phyloP scores from a whole-genome alignment of 2,113 vertebrate species.

The Apteryx owenii region DNA sequence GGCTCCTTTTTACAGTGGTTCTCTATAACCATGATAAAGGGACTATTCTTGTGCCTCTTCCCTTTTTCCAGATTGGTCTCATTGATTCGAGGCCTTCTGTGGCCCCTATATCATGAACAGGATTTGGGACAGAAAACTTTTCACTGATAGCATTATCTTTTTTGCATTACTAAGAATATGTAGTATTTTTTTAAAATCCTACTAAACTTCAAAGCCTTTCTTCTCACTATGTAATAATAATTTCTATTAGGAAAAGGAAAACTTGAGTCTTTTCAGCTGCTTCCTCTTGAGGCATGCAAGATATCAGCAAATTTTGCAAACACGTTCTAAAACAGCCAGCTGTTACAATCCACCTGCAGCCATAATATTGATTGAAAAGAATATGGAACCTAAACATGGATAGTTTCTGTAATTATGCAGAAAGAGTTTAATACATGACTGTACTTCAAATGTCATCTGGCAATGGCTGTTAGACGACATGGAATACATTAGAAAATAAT shows the following conservation, averaged over 20 bases:
- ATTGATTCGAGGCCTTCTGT: not conserved
- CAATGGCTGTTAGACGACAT: not conserved
- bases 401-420: constrained; percentile 55
- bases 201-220: not conserved
- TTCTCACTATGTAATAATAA: constrained; percentile 39
- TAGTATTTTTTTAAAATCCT: not conserved
- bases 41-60: not conserved
- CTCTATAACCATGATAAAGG: fast-evolving
- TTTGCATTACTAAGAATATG: not conserved
- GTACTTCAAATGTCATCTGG: constrained; percentile 46
- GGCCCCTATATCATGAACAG: not conserved
- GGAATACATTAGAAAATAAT: constrained; percentile 18
- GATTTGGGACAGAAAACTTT: not conserved
- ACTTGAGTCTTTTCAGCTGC: constrained; percentile 62
- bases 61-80: not conserved
- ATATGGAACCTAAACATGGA: constrained; percentile 59
- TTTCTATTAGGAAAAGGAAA: constrained; percentile 53
- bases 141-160: not conserved
- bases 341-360: constrained; percentile 71
- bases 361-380: constrained; percentile 66
- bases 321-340: constrained; percentile 62
- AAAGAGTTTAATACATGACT: constrained; percentile 48
- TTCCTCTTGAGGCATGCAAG: constrained; percentile 67
- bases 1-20: not conserved
- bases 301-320: constrained; percentile 67